Percentiles rank a stretch among this genome's conserved stretches.
Evolutionary conservation across 2,113 vertebrate genomes (phyloP).

Genomic region (Toxotes chatareus): DNA sequence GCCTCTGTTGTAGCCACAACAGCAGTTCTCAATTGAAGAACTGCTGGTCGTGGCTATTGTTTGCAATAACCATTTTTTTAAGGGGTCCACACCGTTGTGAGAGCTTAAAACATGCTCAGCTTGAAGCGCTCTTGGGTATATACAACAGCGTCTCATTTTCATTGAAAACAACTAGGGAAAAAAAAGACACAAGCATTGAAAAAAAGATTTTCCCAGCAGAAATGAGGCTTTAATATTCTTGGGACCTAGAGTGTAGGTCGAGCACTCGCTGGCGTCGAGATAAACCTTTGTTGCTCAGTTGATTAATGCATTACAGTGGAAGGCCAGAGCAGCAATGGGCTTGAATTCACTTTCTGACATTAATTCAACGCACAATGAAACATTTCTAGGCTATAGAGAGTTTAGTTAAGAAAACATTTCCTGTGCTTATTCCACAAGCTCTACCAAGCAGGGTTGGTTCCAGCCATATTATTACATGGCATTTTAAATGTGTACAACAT

Average conservation of each 20-base stretch:
- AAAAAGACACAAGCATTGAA: not conserved
- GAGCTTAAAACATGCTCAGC: conserved; percentile 32
- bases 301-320: conserved; percentile 25
- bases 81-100: conserved; percentile 6
- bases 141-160: conserved; percentile 30
- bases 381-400: not conserved
- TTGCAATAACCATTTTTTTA: conserved; percentile 36
- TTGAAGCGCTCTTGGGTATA: conserved; percentile 22
- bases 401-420: not conserved
- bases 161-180: conserved; percentile 30
- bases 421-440: conserved; percentile 4
- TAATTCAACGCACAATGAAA: conserved; percentile 30
- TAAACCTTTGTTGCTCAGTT: conserved; percentile 26
- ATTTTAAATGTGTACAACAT: no score
- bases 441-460: not conserved
- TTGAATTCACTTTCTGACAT: conserved; percentile 21
- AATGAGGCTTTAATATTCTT: conserved; percentile 19
- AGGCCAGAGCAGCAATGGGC: conserved; percentile 13
- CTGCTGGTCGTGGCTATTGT: conserved; percentile 21
- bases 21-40: conserved; percentile 20
- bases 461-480: no score
- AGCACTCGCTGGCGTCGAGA: conserved; percentile 1
- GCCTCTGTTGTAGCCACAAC: conserved; percentile 5
- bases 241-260: not conserved
- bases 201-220: conserved; percentile 18